phyloP scores from a whole-genome alignment of 2,113 vertebrate genomes.

The Sigmodon hispidus region DNA sequence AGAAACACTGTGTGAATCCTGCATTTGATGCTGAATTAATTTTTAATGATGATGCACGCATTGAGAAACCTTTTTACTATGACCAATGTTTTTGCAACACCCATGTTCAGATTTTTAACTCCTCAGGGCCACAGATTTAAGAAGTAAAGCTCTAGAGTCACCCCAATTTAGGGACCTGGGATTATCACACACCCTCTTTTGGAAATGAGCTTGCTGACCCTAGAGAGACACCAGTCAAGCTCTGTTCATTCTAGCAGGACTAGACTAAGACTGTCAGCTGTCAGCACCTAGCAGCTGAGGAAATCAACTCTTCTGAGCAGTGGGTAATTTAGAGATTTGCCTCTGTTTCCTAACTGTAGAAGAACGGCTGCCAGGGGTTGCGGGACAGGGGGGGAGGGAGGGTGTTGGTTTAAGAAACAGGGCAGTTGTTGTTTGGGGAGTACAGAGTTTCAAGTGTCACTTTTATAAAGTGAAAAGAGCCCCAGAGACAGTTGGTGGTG shows the following conservation, averaged over 20 bases:
- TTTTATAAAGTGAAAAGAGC: constrained; percentile 12
- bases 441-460: constrained; percentile 18
- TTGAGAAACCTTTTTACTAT: background rate
- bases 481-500: background rate
- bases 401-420: background rate
- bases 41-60: background rate
- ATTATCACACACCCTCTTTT: background rate
- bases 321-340: background rate
- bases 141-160: background rate
- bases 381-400: no score
- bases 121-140: background rate
- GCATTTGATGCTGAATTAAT: background rate
- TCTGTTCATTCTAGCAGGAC: background rate
- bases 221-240: background rate
- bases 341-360: background rate
- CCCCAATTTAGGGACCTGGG: background rate
- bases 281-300: background rate
- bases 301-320: constrained; percentile 34
- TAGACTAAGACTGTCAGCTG: background rate
- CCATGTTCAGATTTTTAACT: background rate
- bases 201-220: background rate
- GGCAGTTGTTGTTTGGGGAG: background rate
- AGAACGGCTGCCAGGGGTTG: background rate
- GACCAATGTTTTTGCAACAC: background rate
- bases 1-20: background rate